These are phyloP conservation scores for Mobula birostris DNA, from an alignment of 2,113 vertebrate genomes.

Conservation along the genomic window DNA sequence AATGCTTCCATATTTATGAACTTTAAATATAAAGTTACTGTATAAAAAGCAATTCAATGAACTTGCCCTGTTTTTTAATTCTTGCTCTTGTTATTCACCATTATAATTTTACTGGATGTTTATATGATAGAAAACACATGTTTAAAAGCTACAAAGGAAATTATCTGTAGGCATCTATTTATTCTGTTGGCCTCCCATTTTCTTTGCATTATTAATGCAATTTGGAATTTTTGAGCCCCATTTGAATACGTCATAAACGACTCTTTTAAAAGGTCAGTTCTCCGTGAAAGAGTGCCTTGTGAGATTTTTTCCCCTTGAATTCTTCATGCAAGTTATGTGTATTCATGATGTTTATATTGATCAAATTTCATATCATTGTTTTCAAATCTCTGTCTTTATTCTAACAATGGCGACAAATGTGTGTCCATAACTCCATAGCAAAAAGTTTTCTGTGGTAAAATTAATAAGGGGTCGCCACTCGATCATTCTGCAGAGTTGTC, in stretches of 20 bases:
- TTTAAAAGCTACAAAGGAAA: not conserved
- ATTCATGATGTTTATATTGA: not conserved
- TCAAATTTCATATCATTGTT: not conserved
- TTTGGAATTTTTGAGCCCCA: not conserved
- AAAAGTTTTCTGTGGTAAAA: not conserved
- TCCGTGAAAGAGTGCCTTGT: not conserved
- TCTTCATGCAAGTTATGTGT: not conserved
- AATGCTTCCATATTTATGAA: not conserved
- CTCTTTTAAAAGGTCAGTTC: not conserved
- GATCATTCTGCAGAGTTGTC: not conserved
- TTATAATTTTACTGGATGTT: not conserved
- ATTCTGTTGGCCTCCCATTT: not conserved
- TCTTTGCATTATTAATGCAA: not conserved
- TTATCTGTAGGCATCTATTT: not conserved
- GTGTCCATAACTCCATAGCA: not conserved
- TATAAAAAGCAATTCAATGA: not conserved
- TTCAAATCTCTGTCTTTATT: not conserved
- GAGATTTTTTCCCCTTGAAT: not conserved
- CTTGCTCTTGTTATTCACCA: not conserved
- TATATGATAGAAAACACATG: slow-evolving; percentile 18
- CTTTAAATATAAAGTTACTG: not conserved
- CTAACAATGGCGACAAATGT: not conserved
- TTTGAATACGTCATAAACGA: not conserved
- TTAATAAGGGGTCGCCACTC: not conserved
- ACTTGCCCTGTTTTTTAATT: not conserved